Evolutionary conservation across 2,888 invertebrate genomes (phyloP).

Genomic region (Troides aeacus): DNA sequence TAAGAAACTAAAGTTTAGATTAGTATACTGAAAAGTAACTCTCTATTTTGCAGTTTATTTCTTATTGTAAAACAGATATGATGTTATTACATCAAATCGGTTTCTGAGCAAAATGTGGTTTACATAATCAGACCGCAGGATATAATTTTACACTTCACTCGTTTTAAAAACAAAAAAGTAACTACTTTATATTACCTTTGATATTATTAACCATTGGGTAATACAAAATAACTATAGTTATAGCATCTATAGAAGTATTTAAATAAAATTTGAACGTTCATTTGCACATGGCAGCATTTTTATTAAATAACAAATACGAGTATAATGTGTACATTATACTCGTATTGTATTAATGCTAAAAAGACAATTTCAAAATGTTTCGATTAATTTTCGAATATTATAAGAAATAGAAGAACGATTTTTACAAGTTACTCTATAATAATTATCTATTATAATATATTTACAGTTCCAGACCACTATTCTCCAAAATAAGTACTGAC

Average conservation of each 20-base stretch:
- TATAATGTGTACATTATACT: no score
- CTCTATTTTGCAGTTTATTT: background rate
- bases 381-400: no score
- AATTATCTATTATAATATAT: no score
- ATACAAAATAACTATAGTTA: background rate
- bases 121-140: background rate
- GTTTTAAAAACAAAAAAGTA: background rate
- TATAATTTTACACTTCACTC: conserved; percentile 3
- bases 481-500: no score
- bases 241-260: background rate
- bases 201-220: background rate
- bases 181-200: background rate
- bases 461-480: no score
- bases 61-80: background rate
- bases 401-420: no score
- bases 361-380: no score
- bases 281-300: no score
- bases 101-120: conserved; percentile 1
- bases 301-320: no score
- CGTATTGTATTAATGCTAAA: no score
- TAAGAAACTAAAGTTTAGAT: background rate
- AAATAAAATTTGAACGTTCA: no score
- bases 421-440: no score
- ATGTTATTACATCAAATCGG: background rate
- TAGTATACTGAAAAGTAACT: background rate